Percentiles rank a stretch among this genome's conserved stretches.
phyloP scores from a whole-genome alignment of 2,113 vertebrate species.

The Colaptes auratus region DNA sequence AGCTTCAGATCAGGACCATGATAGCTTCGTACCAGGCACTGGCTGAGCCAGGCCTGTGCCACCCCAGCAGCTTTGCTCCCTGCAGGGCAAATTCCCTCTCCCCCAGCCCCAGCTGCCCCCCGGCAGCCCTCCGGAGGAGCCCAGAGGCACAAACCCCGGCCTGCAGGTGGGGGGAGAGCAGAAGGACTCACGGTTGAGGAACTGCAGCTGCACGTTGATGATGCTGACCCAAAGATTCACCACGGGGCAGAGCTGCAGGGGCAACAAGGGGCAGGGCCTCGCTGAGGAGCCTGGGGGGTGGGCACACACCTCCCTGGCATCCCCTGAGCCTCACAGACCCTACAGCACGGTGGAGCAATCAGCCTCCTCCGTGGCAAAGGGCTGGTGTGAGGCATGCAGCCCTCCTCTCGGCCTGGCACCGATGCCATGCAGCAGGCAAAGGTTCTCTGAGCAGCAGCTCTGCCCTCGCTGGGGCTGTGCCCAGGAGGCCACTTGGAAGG shows the following conservation, averaged over 20 bases:
- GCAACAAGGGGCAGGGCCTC: neutral
- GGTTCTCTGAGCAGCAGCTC: neutral
- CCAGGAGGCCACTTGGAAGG: neutral
- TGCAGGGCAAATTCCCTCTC: neutral
- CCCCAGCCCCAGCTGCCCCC: neutral
- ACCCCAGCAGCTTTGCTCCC: neutral
- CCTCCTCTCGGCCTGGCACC: neutral
- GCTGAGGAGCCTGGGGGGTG: fast-evolving
- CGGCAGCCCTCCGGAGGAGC: neutral
- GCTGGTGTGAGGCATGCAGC: neutral
- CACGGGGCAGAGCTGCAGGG: conserved; percentile 53
- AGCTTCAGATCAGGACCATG: neutral
- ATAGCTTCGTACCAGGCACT: neutral
- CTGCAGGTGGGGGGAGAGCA: neutral
- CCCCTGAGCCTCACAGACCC: neutral
- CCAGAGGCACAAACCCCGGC: too few species aligned
- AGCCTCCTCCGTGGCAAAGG: neutral
- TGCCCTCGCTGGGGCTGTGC: neutral
- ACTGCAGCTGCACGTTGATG: conserved; percentile 29
- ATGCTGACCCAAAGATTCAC: conserved; percentile 44
- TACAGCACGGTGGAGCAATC: neutral
- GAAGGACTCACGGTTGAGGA: conserved; percentile 45
- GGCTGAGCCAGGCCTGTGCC: neutral
- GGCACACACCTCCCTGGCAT: fast-evolving
- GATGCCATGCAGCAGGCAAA: neutral